A percentile compares a stretch with the other conserved stretches of the same genome.
phyloP scores from a whole-genome alignment of 2,797 vertebrate genomes.

The Epinephelus malabaricus region DNA sequence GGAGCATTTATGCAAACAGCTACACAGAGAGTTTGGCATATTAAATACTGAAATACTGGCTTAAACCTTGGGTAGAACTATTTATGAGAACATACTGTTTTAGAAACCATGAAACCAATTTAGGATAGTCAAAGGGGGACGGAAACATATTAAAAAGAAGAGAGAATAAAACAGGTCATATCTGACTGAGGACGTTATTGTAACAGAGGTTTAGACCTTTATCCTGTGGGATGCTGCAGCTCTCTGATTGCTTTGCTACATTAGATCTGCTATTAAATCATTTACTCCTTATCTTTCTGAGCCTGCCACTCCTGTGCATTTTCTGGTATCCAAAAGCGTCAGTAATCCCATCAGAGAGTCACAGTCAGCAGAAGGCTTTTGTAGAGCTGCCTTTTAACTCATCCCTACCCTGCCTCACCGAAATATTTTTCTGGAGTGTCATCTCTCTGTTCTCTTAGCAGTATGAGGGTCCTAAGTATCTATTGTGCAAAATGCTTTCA shows the following conservation, averaged over 20 bases:
- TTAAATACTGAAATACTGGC: conserved; percentile 4
- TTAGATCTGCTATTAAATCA: conserved; percentile 73
- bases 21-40: background rate
- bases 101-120: background rate
- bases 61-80: background rate
- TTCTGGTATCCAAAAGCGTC: conserved; percentile 59
- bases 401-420: conserved; percentile 26
- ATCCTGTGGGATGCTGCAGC: background rate
- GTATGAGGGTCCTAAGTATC: conserved; percentile 33
- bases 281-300: conserved; percentile 50
- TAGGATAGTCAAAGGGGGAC: background rate
- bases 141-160: background rate
- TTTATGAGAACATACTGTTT: background rate
- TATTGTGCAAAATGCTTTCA: conserved; percentile 36
- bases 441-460: conserved; percentile 42
- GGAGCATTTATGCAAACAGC: background rate
- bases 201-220: conserved; percentile 7
- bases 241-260: conserved; percentile 31
- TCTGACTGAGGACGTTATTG: conserved; percentile 13
- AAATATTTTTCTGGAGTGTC: conserved; percentile 43
- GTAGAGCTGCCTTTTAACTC: conserved; percentile 48
- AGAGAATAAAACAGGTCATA: conserved; percentile 13
- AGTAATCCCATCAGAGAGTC: conserved; percentile 67
- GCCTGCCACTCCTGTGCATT: conserved; percentile 46
- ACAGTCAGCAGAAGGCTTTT: conserved; percentile 49